Evolutionary conservation across 2,113 vertebrate species (phyloP).

Genomic region (Macaca mulatta): DNA sequence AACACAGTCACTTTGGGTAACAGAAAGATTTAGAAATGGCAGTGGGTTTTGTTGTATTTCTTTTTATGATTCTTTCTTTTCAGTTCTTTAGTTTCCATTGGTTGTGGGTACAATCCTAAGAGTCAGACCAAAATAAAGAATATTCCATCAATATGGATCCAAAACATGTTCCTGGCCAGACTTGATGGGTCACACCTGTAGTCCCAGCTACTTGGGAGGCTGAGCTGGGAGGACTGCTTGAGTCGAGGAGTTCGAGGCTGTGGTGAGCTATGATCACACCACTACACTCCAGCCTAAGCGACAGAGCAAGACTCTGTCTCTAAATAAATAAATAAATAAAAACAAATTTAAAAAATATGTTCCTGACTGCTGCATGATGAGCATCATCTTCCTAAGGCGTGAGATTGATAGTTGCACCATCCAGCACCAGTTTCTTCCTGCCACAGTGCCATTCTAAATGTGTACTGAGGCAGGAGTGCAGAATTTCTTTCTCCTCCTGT

Average conservation of each 20-base stretch:
- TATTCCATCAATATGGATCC: neutral
- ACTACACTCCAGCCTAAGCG: no score
- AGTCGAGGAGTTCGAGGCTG: no score
- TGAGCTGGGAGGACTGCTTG: no score
- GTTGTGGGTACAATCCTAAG: neutral
- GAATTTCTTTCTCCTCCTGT: neutral
- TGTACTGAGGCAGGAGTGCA: neutral
- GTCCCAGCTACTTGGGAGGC: no score
- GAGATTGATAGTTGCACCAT: neutral
- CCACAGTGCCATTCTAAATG: neutral
- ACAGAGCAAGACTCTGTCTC: no score
- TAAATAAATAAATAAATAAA: no score
- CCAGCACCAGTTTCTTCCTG: neutral
- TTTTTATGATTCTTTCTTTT: conserved; percentile 67
- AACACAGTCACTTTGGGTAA: neutral
- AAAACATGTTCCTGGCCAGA: neutral
- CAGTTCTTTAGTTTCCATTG: neutral
- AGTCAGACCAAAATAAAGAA: neutral
- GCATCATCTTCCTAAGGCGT: neutral
- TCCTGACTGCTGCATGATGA: neutral
- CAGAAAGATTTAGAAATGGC: conserved; percentile 42
- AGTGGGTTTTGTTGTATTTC: neutral
- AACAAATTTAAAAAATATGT: no score
- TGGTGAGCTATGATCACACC: no score
- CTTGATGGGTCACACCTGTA: neutral